Base-by-base conservation (phyloP, 2,888 invertebrate genomes). In the Rotaria socialis region DNA sequence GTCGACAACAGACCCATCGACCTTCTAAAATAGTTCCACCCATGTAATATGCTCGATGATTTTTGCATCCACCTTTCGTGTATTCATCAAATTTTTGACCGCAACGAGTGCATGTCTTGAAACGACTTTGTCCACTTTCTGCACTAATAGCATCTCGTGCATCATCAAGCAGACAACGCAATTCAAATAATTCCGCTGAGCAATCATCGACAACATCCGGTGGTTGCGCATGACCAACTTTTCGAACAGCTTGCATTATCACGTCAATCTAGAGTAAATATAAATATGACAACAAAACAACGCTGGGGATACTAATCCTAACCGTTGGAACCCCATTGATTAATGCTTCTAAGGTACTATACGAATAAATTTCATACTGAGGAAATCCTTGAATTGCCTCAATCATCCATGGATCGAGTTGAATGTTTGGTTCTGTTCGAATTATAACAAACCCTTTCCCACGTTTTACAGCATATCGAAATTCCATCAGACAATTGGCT, bases 381-480 rank as follows among this genome's bases (percentile, higher is more conserved):
- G 67, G 85, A 85, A 35, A 56, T 35, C 67, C 85, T 19, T 85
- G 19, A 19, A 87, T 60, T 19, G 56, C 43, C 14, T 85, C 85
- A 35, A 74, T 7, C n/a, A 87, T 27, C 87, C 87, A 87, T 55
- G 47, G 27, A 0, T 75, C 84, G n/a, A 85, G 7, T 50, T 56
- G 24, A 47, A 85, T 85, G 24, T 50, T 35, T 5, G 74, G 27
- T 84, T 87, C 85, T 19, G 50, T 56, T 52, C 55, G 22, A n/a
- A 87, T 67, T 58, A 87, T 87, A 14, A 87, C 74, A 41, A 87
- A 58, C 2, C 87, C 67, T 84, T 87, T 87, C n/a, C 87, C 86
- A 55, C 87, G 35, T 16, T 58, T 52, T 8, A 87, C 55, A 24
- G 87, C 87, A 58, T 87, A 87, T 16, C 85, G 47, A 16, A 87